A percentile compares a stretch with the other conserved stretches of the same genome.
phyloP scores from a whole-genome alignment of 2,888 invertebrate genomes.

The Choreutis nemorana region DNA sequence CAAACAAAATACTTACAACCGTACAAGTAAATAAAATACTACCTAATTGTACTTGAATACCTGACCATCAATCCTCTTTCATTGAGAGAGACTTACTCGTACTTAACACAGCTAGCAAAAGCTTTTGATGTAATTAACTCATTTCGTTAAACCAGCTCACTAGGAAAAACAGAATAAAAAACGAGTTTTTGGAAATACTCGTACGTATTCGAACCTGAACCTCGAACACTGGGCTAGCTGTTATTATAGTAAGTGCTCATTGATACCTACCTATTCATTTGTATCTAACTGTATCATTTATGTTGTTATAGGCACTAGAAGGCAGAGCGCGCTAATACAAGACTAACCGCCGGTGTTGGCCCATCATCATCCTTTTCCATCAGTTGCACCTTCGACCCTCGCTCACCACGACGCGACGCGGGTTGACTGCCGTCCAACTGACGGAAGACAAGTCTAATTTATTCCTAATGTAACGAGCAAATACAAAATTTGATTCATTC shows the following conservation, averaged over 20 bases:
- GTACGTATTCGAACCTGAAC: too few species aligned
- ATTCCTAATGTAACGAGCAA: conserved; percentile 25
- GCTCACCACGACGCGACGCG: conserved; percentile 15
- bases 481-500: conserved; percentile 1
- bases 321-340: conserved; percentile 22
- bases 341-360: conserved; percentile 49
- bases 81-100: too few species aligned
- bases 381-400: conserved; percentile 41
- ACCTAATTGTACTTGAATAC: too few species aligned
- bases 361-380: conserved; percentile 56
- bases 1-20: too few species aligned
- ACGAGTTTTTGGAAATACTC: too few species aligned
- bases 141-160: too few species aligned
- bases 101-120: too few species aligned
- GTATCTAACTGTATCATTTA: not conserved
- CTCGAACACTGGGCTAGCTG: too few species aligned
- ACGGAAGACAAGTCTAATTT: conserved; percentile 54
- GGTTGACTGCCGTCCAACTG: conserved; percentile 39
- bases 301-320: conserved; percentile 27
- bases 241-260: not conserved
- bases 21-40: too few species aligned
- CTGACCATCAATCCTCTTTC: too few species aligned
- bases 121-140: too few species aligned
- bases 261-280: not conserved
- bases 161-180: too few species aligned